A percentile compares a stretch with the other conserved stretches of the same genome.
Evolutionary conservation across 1,140 invertebrate genomes (phyloP).

Genomic region (Macrobrachium rosenbergii): DNA sequence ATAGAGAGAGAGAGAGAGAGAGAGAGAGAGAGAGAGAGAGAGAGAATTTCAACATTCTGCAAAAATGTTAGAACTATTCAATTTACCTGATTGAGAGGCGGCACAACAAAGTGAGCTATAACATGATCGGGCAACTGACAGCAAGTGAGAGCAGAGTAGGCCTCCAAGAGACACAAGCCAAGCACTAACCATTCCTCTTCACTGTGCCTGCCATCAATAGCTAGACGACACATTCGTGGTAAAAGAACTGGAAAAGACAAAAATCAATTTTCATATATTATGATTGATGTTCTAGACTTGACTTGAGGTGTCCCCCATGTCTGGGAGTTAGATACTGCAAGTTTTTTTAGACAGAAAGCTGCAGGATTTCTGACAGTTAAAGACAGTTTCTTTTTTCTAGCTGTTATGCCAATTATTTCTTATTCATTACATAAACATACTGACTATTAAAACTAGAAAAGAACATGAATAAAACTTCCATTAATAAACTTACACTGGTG

Average conservation of each 20-base stretch:
- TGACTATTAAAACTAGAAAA: background rate
- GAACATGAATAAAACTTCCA: too few species aligned
- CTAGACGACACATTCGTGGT: slow-evolving; percentile 76
- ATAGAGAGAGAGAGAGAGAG: too few species aligned
- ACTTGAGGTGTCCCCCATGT: too few species aligned
- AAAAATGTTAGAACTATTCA: background rate
- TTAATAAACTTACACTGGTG: slow-evolving; percentile 72
- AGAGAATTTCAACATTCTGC: too few species aligned
- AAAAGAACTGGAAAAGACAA: slow-evolving; percentile 75
- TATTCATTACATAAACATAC: background rate
- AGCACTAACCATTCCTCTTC: slow-evolving; percentile 76
- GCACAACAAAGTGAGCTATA: slow-evolving; percentile 59
- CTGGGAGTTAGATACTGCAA: too few species aligned
- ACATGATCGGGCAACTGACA: slow-evolving; percentile 72
- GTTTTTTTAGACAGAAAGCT: too few species aligned
- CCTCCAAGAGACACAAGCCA: slow-evolving; percentile 76
- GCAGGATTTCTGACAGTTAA: too few species aligned
- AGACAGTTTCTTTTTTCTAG: too few species aligned
- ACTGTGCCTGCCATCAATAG: slow-evolving; percentile 73
- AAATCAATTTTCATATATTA: background rate
- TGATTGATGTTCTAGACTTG: too few species aligned
- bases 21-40: too few species aligned
- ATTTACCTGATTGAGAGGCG: slow-evolving; percentile 52
- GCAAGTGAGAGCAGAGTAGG: slow-evolving; percentile 78
- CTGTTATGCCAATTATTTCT: too few species aligned